A percentile compares a stretch with the other conserved stretches of the same genome.
Conservation (phyloP, 2,113 vertebrate genomes). For the Sinocyclocheilus grahami region DNA sequence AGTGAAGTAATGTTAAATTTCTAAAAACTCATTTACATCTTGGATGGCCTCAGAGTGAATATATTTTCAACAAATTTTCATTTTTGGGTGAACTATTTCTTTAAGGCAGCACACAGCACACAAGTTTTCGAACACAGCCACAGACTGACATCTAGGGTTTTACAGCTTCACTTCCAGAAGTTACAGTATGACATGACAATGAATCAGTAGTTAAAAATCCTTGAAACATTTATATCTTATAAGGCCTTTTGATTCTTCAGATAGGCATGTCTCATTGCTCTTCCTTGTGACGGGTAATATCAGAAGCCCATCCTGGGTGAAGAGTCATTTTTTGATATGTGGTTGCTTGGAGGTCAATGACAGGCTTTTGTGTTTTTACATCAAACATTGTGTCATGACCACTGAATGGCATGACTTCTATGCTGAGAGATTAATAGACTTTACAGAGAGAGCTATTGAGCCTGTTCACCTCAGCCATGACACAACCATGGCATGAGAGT, state of each 20-base stretch:
- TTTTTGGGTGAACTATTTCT: background rate
- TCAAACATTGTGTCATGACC: background rate
- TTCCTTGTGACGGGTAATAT: background rate
- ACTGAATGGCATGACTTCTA: conserved; percentile 5
- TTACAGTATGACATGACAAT: background rate
- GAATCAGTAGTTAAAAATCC: conserved; percentile 7
- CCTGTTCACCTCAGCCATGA: conserved; percentile 25
- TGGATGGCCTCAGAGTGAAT: no score
- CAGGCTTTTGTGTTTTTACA: conserved; percentile 21
- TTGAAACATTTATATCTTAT: conserved; percentile 13
- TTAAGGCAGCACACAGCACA: no score
- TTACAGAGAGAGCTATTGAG: conserved; percentile 15
- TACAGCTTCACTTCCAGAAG: background rate
- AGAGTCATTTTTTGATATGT: background rate
- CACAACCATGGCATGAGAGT: background rate
- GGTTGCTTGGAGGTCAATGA: background rate
- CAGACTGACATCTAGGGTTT: background rate
- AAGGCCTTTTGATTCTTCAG: conserved; percentile 1
- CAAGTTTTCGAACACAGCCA: background rate
- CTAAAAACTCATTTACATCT: no score
- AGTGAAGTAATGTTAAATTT: no score
- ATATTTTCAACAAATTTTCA: background rate
- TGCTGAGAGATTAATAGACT: conserved; percentile 22
- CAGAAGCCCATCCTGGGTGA: background rate
- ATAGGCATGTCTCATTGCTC: conserved; percentile 15